Evolutionary conservation across 2,797 vertebrate genomes (phyloP).

Genomic region (Silurus aristotelis): DNA sequence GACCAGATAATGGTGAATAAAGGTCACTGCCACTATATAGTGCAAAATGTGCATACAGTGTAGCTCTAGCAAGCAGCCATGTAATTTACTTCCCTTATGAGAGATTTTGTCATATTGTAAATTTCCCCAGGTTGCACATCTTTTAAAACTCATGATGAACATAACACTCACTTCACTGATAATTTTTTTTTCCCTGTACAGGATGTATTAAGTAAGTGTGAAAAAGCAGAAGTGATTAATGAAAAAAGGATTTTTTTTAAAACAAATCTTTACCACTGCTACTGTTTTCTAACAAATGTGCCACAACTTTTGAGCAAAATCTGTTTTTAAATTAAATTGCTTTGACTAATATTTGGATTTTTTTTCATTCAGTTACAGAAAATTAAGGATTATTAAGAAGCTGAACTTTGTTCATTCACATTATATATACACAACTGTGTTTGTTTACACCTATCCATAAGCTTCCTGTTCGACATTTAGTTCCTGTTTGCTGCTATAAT

Average conservation of each 20-base stretch:
- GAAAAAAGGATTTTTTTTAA: neutral
- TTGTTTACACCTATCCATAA: too few relatives aligned
- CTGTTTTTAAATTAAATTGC: neutral
- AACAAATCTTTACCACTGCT: neutral
- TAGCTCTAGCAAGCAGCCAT: neutral
- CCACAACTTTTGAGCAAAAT: neutral
- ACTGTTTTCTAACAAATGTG: neutral
- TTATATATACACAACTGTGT: too few relatives aligned
- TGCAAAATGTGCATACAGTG: neutral
- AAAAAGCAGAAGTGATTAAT: slow-evolving; percentile 31
- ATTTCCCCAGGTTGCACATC: neutral
- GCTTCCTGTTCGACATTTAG: too few relatives aligned
- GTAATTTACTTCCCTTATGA: neutral
- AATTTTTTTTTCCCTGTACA: neutral
- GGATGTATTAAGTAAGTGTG: neutral
- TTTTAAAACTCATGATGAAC: neutral
- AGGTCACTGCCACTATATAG: neutral
- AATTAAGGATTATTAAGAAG: neutral
- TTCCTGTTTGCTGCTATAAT: too few relatives aligned
- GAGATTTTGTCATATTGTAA: neutral
- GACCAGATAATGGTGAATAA: neutral
- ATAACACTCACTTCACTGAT: neutral
- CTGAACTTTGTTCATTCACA: neutral
- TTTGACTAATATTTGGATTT: neutral
- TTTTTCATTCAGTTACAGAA: neutral